A percentile compares a stretch with the other conserved stretches of the same genome.
phyloP scores from a whole-genome alignment of 2,797 vertebrate genomes.

The Enteromius radiatus region DNA sequence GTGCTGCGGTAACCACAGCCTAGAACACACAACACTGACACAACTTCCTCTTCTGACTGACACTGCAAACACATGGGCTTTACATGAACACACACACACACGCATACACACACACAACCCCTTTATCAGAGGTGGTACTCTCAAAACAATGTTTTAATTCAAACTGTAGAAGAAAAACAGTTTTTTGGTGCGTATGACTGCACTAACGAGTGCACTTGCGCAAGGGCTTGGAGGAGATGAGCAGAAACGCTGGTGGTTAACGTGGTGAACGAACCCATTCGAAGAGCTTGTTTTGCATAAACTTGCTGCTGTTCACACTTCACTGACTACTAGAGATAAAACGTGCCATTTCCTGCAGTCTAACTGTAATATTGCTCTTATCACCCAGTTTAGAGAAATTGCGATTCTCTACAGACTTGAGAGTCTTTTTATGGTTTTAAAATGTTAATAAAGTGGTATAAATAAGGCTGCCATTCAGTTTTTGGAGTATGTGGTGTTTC shows the following conservation, averaged over 20 bases:
- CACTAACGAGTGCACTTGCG: not conserved
- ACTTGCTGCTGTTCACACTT: not conserved
- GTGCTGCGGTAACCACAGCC: constrained; percentile 33
- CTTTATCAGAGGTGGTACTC: not conserved
- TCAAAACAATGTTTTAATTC: not conserved
- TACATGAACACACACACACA: not conserved
- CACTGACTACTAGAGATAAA: not conserved
- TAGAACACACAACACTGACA: not conserved
- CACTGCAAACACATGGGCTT: constrained; percentile 1
- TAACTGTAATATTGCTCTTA: not conserved
- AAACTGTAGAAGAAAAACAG: not conserved
- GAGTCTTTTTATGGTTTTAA: not conserved
- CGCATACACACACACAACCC: not conserved
- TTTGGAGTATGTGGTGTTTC: not conserved
- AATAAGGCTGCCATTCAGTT: not conserved
- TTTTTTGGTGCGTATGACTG: not conserved
- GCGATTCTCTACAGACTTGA: not conserved
- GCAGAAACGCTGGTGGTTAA: constrained; percentile 2
- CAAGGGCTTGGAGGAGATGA: not conserved
- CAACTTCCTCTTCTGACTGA: constrained; percentile 41
- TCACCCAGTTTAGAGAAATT: not conserved
- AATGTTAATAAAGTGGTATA: not conserved
- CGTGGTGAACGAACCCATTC: not conserved
- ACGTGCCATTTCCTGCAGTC: not conserved
- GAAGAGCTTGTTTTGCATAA: not conserved